These are phyloP conservation scores for Dasysyrphus albostriatus DNA, from an alignment of 2,888 invertebrate species.

Conservation along the genomic window DNA sequence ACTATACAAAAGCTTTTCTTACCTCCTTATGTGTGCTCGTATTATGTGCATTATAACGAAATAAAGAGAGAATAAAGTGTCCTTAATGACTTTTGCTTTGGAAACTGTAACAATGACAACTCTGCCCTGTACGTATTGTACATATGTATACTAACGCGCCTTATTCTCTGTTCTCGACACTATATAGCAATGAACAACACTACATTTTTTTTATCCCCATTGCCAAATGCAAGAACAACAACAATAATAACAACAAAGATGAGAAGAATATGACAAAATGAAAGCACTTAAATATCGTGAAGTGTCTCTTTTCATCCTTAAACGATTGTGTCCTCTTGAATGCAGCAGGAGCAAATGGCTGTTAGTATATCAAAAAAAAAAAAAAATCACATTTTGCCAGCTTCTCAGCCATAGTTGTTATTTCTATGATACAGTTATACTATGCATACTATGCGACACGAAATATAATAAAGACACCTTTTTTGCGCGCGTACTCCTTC, in stretches of 20 bases:
- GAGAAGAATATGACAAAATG: conserved; percentile 67
- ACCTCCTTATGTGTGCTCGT: conserved; percentile 1
- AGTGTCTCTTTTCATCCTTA: conserved; percentile 75
- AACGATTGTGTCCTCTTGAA: conserved; percentile 73
- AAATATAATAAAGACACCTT: conserved; percentile 57
- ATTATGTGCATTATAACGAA: conserved; percentile 69
- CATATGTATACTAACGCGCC: conserved; percentile 10
- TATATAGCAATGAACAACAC: conserved; percentile 11
- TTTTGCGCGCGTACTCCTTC: conserved; percentile 27
- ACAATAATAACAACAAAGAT: conserved; percentile 29
- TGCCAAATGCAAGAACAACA: conserved; percentile 21
- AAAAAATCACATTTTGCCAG: conserved; percentile 54
- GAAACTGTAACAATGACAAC: conserved; percentile 59
- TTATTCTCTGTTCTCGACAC: conserved; percentile 11
- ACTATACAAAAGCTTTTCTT: conserved; percentile 43
- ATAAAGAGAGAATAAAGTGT: conserved; percentile 71
- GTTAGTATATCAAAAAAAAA: conserved; percentile 28
- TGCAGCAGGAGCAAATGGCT: conserved; percentile 62
- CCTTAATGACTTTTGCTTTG: conserved; percentile 74
- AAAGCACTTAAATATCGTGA: conserved; percentile 74
- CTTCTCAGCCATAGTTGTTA: not conserved
- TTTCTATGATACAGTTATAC: not conserved
- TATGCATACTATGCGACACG: not conserved
- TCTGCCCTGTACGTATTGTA: not conserved
- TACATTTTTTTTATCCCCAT: not conserved